Evolutionary conservation across 2,113 vertebrate species (phyloP).

Genomic region (Lophochroa leadbeateri): DNA sequence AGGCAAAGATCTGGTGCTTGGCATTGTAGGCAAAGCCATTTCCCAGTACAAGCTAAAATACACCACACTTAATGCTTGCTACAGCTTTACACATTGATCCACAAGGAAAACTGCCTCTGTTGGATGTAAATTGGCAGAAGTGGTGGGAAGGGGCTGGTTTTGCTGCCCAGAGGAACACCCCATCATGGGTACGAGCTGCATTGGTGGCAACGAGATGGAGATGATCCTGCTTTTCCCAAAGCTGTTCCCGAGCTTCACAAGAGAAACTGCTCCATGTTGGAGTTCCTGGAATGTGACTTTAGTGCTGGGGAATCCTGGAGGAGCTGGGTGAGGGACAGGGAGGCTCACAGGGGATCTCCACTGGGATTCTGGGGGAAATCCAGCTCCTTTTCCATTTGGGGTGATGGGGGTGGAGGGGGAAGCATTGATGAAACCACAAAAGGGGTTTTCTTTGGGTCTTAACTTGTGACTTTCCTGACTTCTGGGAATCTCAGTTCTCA

Average conservation of each 20-base stretch:
- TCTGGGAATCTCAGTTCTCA: background rate
- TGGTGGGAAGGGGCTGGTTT: rapidly evolving
- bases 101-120: rapidly evolving
- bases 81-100: rapidly evolving
- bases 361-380: rapidly evolving
- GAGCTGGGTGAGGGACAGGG: rapidly evolving
- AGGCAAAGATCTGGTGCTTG: background rate
- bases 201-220: rapidly evolving
- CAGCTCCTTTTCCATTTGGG: background rate
- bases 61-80: rapidly evolving
- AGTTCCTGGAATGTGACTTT: rapidly evolving
- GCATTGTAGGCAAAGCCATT: background rate
- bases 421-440: background rate
- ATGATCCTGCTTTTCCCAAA: background rate
- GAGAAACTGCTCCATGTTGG: rapidly evolving
- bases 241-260: background rate
- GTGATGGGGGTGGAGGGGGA: background rate
- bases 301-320: rapidly evolving
- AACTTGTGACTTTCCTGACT: background rate
- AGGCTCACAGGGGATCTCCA: background rate
- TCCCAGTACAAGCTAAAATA: background rate
- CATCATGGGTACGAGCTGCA: rapidly evolving
- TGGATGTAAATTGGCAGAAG: background rate
- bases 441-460: background rate
- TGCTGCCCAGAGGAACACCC: background rate